These are phyloP conservation scores for Caiman crocodilus DNA, from an alignment of 2,797 vertebrate genomes.

Conservation along the genomic window DNA sequence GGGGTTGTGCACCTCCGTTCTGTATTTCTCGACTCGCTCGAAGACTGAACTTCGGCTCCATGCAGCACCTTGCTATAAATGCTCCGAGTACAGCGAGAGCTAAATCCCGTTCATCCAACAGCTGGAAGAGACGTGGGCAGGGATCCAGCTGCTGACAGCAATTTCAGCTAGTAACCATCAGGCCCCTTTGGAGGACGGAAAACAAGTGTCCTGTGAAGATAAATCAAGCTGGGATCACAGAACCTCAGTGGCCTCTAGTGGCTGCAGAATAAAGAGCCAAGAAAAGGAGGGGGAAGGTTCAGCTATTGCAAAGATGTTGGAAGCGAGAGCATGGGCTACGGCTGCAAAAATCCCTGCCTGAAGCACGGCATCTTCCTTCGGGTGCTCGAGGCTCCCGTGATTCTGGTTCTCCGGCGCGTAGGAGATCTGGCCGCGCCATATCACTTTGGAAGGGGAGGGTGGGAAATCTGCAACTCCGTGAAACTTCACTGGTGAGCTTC, in stretches of 20 bases:
- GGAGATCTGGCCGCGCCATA: not conserved
- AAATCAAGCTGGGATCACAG: constrained; percentile 15
- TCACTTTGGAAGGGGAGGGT: not conserved
- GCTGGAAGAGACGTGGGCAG: not conserved
- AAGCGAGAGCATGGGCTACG: not conserved
- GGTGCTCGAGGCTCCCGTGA: not conserved
- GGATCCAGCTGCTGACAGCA: not conserved
- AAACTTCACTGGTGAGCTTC: not conserved
- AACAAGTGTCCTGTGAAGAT: not conserved
- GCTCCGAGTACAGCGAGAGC: not conserved
- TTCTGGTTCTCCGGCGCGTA: not conserved
- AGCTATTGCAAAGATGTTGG: not conserved
- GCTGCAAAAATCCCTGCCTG: no score
- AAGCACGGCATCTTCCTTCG: not conserved
- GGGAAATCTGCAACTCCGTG: not conserved
- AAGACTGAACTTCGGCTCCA: not conserved
- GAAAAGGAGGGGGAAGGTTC: not conserved
- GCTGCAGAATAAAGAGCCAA: constrained; percentile 58
- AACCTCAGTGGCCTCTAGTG: constrained; percentile 78
- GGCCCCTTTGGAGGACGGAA: not conserved
- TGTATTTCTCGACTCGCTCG: not conserved
- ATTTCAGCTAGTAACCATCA: not conserved
- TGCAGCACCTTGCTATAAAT: not conserved
- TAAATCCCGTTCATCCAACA: not conserved
- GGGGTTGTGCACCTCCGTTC: not conserved